Conservation (phyloP, 2,113 vertebrate species). For the Crotalus viridis region DNA sequence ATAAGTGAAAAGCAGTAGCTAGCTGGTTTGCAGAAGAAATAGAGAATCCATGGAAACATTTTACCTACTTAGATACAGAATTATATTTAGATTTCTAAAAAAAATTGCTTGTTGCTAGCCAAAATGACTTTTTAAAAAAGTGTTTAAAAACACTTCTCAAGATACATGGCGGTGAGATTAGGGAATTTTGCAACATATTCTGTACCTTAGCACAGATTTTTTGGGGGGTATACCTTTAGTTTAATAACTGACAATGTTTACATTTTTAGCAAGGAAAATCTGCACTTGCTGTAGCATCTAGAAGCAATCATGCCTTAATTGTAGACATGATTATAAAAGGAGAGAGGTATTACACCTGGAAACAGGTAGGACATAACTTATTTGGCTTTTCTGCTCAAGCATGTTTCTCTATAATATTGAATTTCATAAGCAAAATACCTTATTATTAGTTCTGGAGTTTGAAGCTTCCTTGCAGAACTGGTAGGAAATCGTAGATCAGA, state of each 20-base stretch:
- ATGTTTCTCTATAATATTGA: neutral
- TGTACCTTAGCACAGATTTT: neutral
- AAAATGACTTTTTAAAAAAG: neutral
- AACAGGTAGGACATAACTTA: slow-evolving; percentile 70
- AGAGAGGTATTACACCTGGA: slow-evolving; percentile 78
- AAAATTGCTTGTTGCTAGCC: neutral
- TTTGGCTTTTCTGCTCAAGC: neutral
- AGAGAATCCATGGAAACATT: neutral
- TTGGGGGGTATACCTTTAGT: neutral
- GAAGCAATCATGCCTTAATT: slow-evolving; percentile 79
- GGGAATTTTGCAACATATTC: neutral
- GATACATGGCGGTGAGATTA: neutral
- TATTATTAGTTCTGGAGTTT: neutral
- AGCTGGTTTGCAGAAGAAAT: neutral
- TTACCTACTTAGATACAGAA: neutral
- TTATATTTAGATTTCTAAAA: neutral
- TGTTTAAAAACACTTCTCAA: neutral
- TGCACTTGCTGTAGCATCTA: slow-evolving; percentile 79
- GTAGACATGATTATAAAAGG: slow-evolving; percentile 96
- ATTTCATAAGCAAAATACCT: neutral
- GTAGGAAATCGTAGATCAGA: neutral
- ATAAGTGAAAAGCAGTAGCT: neutral
- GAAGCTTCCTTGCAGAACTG: neutral
- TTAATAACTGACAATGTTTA: slow-evolving; percentile 1
- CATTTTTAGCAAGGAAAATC: slow-evolving; percentile 83